phyloP scores from a whole-genome alignment of 2,888 invertebrate genomes.

The Sabatieria punctata region DNA sequence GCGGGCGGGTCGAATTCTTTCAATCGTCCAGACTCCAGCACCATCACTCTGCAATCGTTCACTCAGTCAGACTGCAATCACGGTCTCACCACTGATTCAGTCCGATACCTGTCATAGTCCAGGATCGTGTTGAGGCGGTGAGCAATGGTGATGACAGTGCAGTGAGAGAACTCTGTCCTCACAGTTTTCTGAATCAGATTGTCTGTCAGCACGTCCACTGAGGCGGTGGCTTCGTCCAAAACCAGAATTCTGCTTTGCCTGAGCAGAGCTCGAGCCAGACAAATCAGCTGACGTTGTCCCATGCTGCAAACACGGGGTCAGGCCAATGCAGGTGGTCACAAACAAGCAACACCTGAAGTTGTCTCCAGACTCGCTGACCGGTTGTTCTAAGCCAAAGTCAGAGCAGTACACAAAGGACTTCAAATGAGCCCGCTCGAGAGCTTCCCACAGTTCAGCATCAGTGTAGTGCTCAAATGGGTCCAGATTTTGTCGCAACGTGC shows the following conservation, averaged over 20 bases:
- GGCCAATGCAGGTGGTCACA: no score
- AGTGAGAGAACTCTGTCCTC: constrained; percentile 17
- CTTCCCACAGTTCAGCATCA: constrained; percentile 62
- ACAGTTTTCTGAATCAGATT: constrained; percentile 24
- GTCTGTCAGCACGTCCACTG: constrained; percentile 59
- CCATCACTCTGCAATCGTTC: constrained; percentile 23
- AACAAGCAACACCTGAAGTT: constrained; percentile 45
- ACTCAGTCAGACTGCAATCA: no score
- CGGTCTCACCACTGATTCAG: no score
- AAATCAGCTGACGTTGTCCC: constrained; percentile 73
- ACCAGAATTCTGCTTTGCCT: constrained; percentile 65
- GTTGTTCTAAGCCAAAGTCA: constrained; percentile 56
- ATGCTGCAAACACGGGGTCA: no score
- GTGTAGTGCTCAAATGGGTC: constrained; percentile 65
- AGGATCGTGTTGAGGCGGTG: constrained; percentile 79
- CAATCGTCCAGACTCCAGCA: constrained; percentile 60
- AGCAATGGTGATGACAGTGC: constrained; percentile 62
- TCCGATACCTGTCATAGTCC: constrained; percentile 65
- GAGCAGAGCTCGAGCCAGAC: constrained; percentile 69
- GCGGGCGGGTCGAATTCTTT: constrained; percentile 57
- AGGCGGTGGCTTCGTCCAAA: constrained; percentile 80
- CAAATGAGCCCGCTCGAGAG: constrained; percentile 67
- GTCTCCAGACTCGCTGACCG: constrained; percentile 73
- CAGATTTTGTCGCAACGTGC: constrained; percentile 66
- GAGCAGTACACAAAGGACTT: constrained; percentile 63